phyloP scores from a whole-genome alignment of 2,113 vertebrate species.

The Choloepus hoffmanni region DNA sequence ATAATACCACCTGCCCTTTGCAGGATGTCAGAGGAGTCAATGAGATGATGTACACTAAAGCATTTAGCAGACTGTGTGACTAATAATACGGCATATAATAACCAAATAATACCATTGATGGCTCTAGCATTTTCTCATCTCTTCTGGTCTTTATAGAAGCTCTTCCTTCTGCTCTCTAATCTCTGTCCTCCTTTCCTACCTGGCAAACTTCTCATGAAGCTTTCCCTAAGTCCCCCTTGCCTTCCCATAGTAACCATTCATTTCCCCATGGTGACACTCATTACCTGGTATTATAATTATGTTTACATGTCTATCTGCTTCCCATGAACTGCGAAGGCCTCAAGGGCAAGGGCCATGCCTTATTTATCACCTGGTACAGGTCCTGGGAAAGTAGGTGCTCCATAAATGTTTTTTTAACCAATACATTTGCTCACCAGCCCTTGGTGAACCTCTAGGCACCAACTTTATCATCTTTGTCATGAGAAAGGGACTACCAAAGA shows the following conservation, averaged over 20 bases:
- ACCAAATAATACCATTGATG: background rate
- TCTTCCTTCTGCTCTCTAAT: background rate
- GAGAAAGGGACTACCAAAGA: background rate
- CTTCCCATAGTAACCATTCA: background rate
- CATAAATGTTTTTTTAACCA: background rate
- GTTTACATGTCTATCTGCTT: background rate
- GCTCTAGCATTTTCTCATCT: background rate
- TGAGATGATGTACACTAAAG: background rate
- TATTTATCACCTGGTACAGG: background rate
- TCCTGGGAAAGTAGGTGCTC: background rate
- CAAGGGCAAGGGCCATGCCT: background rate
- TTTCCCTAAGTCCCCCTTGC: background rate
- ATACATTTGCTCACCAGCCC: background rate
- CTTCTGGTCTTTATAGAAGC: background rate
- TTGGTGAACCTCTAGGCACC: background rate
- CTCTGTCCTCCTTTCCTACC: background rate
- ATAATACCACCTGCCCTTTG: background rate
- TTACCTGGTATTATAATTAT: background rate
- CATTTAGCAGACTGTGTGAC: background rate
- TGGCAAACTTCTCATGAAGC: background rate
- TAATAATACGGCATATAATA: accelerated
- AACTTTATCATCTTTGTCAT: background rate
- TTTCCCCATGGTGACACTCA: background rate
- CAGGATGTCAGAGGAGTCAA: background rate
- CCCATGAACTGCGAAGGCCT: background rate